phyloP scores from a whole-genome alignment of 2,888 invertebrate species.

The Coenonympha glycerion region DNA sequence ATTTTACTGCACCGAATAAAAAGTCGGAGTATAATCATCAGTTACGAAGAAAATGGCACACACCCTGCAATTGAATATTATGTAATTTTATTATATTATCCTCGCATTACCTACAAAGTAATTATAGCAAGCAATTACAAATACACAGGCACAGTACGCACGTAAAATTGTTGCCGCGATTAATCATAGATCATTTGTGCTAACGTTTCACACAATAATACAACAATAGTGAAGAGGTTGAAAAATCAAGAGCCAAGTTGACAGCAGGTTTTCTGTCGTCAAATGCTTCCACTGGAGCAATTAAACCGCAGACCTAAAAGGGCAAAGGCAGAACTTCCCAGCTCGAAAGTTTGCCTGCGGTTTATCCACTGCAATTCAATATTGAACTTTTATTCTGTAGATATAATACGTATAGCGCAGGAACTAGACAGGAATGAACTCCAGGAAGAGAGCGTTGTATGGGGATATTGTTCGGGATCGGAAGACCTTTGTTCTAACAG shows the following conservation, averaged over 20 bases:
- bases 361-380: conserved; percentile 2
- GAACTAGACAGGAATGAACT: background rate
- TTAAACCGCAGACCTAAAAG: background rate
- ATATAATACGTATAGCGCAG: background rate
- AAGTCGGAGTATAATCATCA: too few species aligned
- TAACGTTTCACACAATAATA: too few species aligned
- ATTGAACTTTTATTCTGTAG: conserved; percentile 5
- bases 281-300: background rate
- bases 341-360: conserved; percentile 1
- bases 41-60: too few species aligned
- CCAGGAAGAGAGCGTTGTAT: background rate
- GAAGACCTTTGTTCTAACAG: background rate
- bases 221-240: too few species aligned
- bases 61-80: too few species aligned
- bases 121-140: too few species aligned
- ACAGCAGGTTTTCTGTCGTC: background rate
- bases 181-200: too few species aligned
- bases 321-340: conserved; percentile 1
- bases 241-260: background rate
- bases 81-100: too few species aligned
- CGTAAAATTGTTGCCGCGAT: too few species aligned
- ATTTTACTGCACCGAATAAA: too few species aligned
- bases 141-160: too few species aligned
- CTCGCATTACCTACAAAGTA: too few species aligned
- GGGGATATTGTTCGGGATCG: background rate